phyloP scores from a whole-genome alignment of 2,797 vertebrate species.

The Manis crassicaudata region DNA sequence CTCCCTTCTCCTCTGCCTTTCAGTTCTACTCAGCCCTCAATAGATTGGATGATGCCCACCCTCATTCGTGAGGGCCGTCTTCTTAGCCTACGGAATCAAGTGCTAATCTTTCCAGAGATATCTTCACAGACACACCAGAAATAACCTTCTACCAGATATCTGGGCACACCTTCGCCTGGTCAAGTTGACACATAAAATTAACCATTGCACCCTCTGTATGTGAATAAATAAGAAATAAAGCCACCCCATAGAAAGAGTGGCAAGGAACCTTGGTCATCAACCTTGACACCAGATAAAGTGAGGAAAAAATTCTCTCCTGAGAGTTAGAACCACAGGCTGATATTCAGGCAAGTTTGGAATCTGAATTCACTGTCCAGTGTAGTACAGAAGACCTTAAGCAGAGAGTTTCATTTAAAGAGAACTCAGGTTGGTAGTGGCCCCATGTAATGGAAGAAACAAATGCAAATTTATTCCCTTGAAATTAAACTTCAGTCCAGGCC shows the following conservation, averaged over 20 bases:
- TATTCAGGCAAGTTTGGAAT: neutral
- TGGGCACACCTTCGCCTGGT: neutral
- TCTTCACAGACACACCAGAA: neutral
- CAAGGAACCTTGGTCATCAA: neutral
- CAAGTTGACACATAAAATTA: neutral
- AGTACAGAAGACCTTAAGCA: neutral
- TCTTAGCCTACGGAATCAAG: neutral
- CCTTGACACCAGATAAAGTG: neutral
- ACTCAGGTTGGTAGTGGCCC: neutral
- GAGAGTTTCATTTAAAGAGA: neutral
- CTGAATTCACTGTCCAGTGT: neutral
- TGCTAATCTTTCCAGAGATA: neutral
- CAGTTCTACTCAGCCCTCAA: neutral
- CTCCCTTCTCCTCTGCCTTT: neutral
- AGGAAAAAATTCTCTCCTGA: neutral
- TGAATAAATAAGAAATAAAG: neutral
- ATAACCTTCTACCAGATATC: neutral
- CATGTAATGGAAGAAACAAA: neutral
- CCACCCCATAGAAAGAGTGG: no score
- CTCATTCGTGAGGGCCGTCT: no score
- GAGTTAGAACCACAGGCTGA: neutral
- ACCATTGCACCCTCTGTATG: neutral
- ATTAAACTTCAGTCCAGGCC: neutral
- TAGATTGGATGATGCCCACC: fast-evolving
- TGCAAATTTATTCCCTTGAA: neutral